Evolutionary conservation across 2,113 vertebrate genomes (phyloP), one percentile per base, ranked within the genome.

Genomic region (Labrus mixtus): DNA sequence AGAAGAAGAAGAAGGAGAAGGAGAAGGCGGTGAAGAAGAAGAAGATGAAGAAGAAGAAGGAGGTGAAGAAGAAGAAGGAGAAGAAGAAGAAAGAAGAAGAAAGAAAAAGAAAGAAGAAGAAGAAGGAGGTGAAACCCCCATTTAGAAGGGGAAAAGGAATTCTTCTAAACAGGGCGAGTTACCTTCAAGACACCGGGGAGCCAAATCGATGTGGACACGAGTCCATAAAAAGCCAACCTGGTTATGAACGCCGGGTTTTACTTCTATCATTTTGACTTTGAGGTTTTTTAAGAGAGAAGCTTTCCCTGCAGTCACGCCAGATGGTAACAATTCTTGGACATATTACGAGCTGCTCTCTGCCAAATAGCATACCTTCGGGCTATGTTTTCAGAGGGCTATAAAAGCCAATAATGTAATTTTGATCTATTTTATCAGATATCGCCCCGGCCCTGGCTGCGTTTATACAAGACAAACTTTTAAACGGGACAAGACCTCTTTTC

Each of bases 331-430:
- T 95, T 94, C 90, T 92, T 91, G 71, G 92, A 93, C 92, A 93
- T 92, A 94, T 95, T 94, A 94, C 90, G 88, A 94, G 93, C 87
- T 72, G 85, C 84, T 88, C 83, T 76, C 88, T 91, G 92, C 94
- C 94, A 95, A 94, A 94, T 83, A 93, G 90, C 93, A 93, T 94
- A 94, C 93, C 93, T 94, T 88, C 89, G 91, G 93, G 93, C 94
- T 89, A 93, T 93, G 90, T 94, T 94, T 94, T 94, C 93, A 95
- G 89, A 86, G 90, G 89, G 91, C 93, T 92, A 92, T 94, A 93
- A 95, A 94, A 95, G 90, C 89, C 91, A 92, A 93, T 94, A 94
- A 95, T 94, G 94, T 93, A 94, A 94, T 95, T 95, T 93, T 93
- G 90, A 95, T 93, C 93, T 93, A 90, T 93, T 94, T 95, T 93